Evolutionary conservation across 2,797 vertebrate genomes (phyloP), one percentile per base, ranked within the genome.

Genomic region (Meda fulgida): DNA sequence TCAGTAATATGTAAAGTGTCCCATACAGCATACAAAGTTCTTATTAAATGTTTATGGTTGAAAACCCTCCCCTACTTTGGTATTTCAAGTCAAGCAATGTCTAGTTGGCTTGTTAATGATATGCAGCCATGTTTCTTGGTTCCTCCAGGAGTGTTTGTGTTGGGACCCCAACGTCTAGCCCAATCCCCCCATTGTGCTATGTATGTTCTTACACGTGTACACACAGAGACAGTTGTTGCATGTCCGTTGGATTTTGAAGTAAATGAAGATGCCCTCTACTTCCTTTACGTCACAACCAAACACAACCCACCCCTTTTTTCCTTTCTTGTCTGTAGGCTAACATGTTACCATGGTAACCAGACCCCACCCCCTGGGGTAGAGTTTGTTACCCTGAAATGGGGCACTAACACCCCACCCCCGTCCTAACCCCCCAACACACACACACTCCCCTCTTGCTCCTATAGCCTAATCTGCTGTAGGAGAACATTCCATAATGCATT

Each of bases 381-480:
- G 92, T 91, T 94, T 93, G 90, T 94, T 93, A 91, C 88, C 92
- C 90, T 94, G 91, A 93, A 95, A 93, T 91, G 83, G 89, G 90
- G 89, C 89, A 92, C 90, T 87, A 60, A 51, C 75, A 69, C 66
- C 89, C 84, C 84, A 58, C 83, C 78, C 78, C 69, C 31, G 26
- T 80, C 29, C 82, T 80, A 86, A 88, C 31, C 80, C 7, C 48
- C 94, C 92, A 92, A 84, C 79, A 84, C 86, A 69, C 83, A 53
- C 63, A 94, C 92, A 92, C 92, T 92, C 91, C 88, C 87, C 86
- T 67, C 51, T 85, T 29, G n/a, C 89, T 84, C 73, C 93, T 94
- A 94, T 95, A 95, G 92, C 92, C 93, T 95, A 93, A 93, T 92
- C 92, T 85, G 86, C 91, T 93, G 92, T 91, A 93, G 92, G 92